Evolutionary conservation across 2,113 vertebrate genomes (phyloP).

Genomic region (Tetraodon nigroviridis): DNA sequence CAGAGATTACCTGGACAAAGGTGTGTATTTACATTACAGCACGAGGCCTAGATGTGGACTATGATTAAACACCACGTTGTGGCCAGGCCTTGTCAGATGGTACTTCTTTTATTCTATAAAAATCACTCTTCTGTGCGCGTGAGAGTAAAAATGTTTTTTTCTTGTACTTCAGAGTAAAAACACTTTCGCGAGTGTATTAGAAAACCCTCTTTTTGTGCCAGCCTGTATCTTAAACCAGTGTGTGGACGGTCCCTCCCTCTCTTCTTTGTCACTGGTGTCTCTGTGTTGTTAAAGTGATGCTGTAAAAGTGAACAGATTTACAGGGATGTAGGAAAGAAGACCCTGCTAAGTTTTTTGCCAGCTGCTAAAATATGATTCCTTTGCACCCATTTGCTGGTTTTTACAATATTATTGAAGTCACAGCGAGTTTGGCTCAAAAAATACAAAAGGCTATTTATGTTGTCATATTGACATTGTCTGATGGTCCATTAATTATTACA

Average conservation of each 20-base stretch:
- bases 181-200: neutral
- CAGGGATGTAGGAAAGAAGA: conserved; percentile 56
- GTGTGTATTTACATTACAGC: conserved; percentile 60
- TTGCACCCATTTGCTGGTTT: conserved; percentile 26
- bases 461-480: neutral
- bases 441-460: neutral
- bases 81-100: neutral
- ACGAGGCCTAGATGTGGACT: neutral
- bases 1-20: conserved; percentile 89
- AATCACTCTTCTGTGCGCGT: too few relatives aligned
- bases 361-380: conserved; percentile 40
- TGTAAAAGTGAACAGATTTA: conserved; percentile 54
- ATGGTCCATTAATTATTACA: neutral
- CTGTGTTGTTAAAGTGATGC: conserved; percentile 49
- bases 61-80: neutral
- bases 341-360: conserved; percentile 43
- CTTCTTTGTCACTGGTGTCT: conserved; percentile 36
- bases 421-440: neutral
- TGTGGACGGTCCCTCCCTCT: conserved; percentile 9
- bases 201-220: neutral
- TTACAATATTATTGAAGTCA: conserved; percentile 12
- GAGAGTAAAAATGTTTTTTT: neutral
- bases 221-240: conserved; percentile 6
- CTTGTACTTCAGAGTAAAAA: too few relatives aligned
- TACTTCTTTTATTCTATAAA: too few relatives aligned